Evolutionary conservation across 2,888 invertebrate species (phyloP).

Genomic region (Drosophila imparisetae): DNA sequence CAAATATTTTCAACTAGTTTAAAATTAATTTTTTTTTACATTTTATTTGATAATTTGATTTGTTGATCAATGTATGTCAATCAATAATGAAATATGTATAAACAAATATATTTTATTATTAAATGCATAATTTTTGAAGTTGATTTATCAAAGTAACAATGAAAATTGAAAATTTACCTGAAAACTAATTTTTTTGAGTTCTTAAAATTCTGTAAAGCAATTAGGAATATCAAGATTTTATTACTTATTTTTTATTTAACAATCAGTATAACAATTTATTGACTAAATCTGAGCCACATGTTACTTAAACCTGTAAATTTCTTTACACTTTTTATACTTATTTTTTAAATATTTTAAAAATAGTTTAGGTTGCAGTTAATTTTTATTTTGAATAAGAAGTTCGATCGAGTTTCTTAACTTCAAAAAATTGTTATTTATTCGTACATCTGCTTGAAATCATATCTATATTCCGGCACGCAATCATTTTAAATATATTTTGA

Average conservation of each 20-base stretch:
- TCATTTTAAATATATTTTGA: neutral
- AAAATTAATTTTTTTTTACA: neutral
- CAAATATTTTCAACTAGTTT: neutral
- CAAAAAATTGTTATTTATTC: neutral
- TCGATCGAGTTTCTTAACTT: neutral
- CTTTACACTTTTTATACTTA: neutral
- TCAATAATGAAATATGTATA: neutral
- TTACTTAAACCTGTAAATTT: neutral
- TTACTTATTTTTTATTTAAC: neutral
- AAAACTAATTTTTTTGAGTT: neutral
- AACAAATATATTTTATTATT: neutral
- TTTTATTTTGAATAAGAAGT: neutral
- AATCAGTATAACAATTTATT: neutral
- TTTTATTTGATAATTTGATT: neutral
- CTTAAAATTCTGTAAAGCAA: neutral
- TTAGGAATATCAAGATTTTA: neutral
- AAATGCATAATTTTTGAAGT: rapidly evolving
- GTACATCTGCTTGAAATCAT: neutral
- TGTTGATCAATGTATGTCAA: neutral
- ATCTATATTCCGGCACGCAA: neutral
- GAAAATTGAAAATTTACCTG: neutral
- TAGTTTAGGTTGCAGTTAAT: neutral
- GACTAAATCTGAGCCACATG: neutral
- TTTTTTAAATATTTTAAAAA: neutral
- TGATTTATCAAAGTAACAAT: neutral